Percentiles rank a stretch among this genome's conserved stretches.
phyloP scores from a whole-genome alignment of 2,113 vertebrate species.

The Rhea pennata region DNA sequence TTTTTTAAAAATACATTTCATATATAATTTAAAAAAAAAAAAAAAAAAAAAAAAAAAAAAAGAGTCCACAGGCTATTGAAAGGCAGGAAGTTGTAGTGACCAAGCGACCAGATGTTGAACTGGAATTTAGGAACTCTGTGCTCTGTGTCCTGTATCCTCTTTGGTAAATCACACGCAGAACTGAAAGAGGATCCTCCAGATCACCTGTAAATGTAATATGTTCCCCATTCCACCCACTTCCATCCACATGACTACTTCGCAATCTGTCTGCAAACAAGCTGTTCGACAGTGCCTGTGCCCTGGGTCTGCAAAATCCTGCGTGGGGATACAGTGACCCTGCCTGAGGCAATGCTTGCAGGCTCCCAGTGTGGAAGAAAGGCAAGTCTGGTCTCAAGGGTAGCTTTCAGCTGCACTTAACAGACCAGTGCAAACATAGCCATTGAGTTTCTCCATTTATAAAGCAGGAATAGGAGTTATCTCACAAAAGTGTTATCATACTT shows the following conservation, averaged over 20 bases:
- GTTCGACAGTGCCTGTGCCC: not conserved
- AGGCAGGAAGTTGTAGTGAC: not conserved
- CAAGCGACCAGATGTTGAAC: not conserved
- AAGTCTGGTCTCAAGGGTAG: not conserved
- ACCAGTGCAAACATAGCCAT: not conserved
- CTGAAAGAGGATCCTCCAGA: not conserved
- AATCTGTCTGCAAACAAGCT: not conserved
- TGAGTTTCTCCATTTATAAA: not conserved
- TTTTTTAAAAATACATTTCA: not conserved
- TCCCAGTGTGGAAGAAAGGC: not conserved
- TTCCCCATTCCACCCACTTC: not conserved
- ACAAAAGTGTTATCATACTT: not conserved
- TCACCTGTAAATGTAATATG: not conserved
- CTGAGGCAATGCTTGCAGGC: not conserved
- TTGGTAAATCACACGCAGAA: not conserved
- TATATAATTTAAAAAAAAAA: not conserved
- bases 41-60: not conserved
- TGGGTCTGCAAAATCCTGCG: accelerated
- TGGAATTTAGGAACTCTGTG: not conserved
- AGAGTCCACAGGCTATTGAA: not conserved
- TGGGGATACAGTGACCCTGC: not conserved
- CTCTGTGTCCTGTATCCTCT: not conserved
- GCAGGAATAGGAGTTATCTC: not conserved
- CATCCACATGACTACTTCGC: not conserved
- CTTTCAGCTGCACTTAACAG: not conserved